Conservation (phyloP, 2,888 invertebrate species). For the Chorisops tibialis region DNA sequence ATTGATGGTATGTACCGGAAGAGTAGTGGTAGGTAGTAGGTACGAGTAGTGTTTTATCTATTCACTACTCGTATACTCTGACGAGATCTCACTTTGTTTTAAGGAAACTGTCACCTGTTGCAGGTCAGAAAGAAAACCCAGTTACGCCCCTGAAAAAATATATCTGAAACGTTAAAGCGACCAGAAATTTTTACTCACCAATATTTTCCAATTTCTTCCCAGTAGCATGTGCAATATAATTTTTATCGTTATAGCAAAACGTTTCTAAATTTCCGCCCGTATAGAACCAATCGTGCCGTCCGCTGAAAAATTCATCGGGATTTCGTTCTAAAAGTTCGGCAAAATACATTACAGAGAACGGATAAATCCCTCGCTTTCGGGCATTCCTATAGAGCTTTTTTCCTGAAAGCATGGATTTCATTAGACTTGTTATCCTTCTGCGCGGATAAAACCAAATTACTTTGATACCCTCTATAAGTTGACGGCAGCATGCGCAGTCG, state of each 20-base stretch:
- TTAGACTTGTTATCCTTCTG: background rate
- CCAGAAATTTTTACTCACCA: background rate
- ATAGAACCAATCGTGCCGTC: slow-evolving; percentile 48
- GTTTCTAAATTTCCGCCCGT: slow-evolving; percentile 44
- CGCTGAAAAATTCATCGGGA: slow-evolving; percentile 42
- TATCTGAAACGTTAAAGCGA: background rate
- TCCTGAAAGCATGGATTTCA: slow-evolving; percentile 29
- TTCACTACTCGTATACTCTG: too few relatives aligned
- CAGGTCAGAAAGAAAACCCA: slow-evolving; percentile 7
- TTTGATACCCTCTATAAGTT: slow-evolving; percentile 32
- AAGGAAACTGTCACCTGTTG: too few relatives aligned
- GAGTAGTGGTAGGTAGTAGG: too few relatives aligned
- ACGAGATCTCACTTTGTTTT: too few relatives aligned
- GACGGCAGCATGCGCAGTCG: slow-evolving; percentile 28
- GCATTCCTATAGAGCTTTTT: slow-evolving; percentile 32
- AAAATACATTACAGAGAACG: slow-evolving; percentile 33
- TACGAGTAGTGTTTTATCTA: too few relatives aligned
- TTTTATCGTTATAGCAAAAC: background rate
- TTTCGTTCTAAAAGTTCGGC: slow-evolving; percentile 37
- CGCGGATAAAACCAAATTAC: slow-evolving; percentile 29
- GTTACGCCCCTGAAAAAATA: background rate
- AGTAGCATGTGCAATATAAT: slow-evolving; percentile 36
- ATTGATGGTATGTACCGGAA: too few relatives aligned
- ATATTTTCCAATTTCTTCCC: slow-evolving; percentile 6
- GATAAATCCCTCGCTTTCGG: slow-evolving; percentile 35